These are phyloP conservation scores for Trichacis sp. DNA, from an alignment of 2,888 invertebrate genomes.

Conservation along the genomic window DNA sequence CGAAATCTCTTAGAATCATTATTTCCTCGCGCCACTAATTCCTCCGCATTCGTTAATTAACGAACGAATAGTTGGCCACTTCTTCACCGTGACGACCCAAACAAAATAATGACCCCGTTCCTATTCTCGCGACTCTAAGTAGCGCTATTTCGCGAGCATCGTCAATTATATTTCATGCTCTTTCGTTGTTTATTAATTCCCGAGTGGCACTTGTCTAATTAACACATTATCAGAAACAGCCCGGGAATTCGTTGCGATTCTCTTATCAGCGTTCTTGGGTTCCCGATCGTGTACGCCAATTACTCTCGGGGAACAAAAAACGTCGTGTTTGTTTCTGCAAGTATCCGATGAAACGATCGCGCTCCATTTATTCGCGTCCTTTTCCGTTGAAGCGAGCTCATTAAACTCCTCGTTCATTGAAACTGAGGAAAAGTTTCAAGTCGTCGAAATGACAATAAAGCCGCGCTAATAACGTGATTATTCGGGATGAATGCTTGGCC, in stretches of 20 bases:
- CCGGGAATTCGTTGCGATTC: neutral
- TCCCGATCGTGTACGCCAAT: neutral
- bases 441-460: conserved; percentile 51
- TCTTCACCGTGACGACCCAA: neutral
- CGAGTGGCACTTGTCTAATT: neutral
- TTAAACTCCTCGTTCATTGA: neutral
- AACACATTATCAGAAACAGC: neutral
- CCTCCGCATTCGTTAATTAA: neutral
- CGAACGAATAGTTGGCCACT: neutral
- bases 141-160: neutral
- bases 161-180: neutral
- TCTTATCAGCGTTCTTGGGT: neutral
- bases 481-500: conserved; percentile 41
- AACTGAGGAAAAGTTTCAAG: neutral
- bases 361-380: neutral
- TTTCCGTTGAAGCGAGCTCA: neutral
- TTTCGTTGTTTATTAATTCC: neutral
- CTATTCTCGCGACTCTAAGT: neutral
- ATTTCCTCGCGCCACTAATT: neutral
- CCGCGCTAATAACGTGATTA: conserved; percentile 57
- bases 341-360: neutral
- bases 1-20: neutral
- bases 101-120: neutral
- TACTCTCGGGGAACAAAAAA: neutral
- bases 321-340: neutral